phyloP scores from a whole-genome alignment of 2,888 invertebrate species.

The Morpho achilles region DNA sequence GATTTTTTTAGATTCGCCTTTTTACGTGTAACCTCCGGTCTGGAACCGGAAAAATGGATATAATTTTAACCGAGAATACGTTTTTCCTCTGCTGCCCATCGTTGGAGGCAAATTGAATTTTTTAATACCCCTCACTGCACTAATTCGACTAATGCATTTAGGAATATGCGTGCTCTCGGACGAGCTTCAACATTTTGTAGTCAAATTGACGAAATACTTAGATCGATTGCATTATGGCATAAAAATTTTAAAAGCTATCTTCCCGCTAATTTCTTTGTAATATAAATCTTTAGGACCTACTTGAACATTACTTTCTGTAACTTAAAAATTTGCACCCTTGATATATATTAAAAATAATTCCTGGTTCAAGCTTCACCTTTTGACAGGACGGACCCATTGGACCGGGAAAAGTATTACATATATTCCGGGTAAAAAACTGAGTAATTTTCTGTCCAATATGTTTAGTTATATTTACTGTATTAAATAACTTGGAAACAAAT shows the following conservation, averaged over 20 bases:
- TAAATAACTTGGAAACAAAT: no score
- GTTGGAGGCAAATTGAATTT: conserved; percentile 73
- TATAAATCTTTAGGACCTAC: no score
- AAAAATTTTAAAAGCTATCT: neutral
- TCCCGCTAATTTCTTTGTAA: neutral
- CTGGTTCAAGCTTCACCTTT: no score
- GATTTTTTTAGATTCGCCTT: conserved; percentile 54
- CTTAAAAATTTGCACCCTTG: no score
- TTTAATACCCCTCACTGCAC: conserved; percentile 68
- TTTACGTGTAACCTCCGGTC: conserved; percentile 51
- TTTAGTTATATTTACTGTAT: no score
- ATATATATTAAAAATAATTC: no score
- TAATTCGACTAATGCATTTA: conserved; percentile 75
- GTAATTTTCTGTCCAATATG: no score
- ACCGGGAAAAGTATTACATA: no score
- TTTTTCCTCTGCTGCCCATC: conserved; percentile 55
- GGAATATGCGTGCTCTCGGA: conserved; percentile 54
- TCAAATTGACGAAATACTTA: conserved; percentile 14
- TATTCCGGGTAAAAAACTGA: no score
- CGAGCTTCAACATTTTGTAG: conserved; percentile 8
- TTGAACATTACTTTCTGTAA: no score
- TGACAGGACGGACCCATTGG: no score
- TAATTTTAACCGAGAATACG: conserved; percentile 63
- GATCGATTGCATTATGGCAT: conserved; percentile 7
- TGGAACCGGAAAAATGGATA: conserved; percentile 63